Conservation (phyloP, 2,888 invertebrate species). For the Temnothorax unifasciatus region DNA sequence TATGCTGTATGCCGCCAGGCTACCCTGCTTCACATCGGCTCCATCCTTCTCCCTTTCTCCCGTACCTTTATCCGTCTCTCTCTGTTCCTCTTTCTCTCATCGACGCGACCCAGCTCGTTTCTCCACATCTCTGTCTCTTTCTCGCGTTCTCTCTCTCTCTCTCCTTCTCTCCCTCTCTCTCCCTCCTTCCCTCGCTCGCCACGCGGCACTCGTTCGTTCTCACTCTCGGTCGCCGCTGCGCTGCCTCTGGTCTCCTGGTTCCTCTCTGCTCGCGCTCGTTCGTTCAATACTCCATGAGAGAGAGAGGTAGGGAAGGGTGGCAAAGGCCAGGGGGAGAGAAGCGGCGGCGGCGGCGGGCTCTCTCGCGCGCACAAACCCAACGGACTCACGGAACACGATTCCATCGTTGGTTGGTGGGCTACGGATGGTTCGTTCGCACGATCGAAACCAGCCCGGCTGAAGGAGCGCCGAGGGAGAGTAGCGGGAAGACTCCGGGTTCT, state of each 20-base stretch:
- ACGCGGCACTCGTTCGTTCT: constrained; percentile 63
- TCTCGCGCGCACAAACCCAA: constrained; percentile 77
- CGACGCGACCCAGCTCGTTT: constrained; percentile 73
- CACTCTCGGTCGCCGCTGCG: constrained; percentile 70
- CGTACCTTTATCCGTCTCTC: constrained; percentile 54
- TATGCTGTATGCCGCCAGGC: constrained; percentile 80
- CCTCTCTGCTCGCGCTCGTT: constrained; percentile 80
- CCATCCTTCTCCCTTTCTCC: constrained; percentile 69
- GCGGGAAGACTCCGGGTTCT: constrained; percentile 32
- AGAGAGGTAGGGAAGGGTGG: constrained; percentile 73
- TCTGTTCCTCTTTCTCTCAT: constrained; percentile 71
- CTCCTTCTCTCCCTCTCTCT: constrained; percentile 40
- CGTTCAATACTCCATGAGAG: constrained; percentile 83
- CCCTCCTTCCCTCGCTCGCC: constrained; percentile 49
- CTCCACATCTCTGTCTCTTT: constrained; percentile 53
- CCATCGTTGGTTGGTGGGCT: constrained; percentile 77
- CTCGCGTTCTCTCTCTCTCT: constrained; percentile 40
- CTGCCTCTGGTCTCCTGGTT: constrained; percentile 79
- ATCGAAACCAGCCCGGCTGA: constrained; percentile 77
- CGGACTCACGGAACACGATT: constrained; percentile 80
- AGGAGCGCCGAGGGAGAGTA: constrained; percentile 67
- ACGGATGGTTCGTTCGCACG: constrained; percentile 79
- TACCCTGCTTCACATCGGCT: constrained; percentile 78
- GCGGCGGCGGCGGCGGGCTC: constrained; percentile 62
- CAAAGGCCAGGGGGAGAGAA: constrained; percentile 70